phyloP scores from a whole-genome alignment of 2,113 vertebrate genomes.

The Meriones unguiculatus region DNA sequence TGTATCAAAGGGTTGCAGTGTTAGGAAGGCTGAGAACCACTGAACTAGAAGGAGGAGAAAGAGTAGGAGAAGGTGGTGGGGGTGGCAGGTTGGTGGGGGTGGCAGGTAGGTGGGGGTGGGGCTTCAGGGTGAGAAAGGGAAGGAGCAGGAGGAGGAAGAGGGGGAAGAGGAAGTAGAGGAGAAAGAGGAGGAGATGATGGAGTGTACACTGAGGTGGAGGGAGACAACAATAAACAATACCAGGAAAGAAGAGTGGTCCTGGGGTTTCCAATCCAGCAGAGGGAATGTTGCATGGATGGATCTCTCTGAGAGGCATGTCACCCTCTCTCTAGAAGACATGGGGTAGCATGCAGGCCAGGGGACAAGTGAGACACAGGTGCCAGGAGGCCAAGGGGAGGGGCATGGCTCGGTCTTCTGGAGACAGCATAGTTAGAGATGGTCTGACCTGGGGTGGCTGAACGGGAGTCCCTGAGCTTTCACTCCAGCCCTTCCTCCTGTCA shows the following conservation, averaged over 20 bases:
- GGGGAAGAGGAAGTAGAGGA: neutral
- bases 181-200: neutral
- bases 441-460: slow-evolving; percentile 6
- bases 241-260: neutral
- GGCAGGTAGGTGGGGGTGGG: neutral
- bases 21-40: neutral
- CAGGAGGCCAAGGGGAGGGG: neutral
- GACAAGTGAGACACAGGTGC: neutral
- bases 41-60: neutral
- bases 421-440: neutral
- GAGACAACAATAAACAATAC: neutral
- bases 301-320: neutral
- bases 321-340: neutral
- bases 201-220: neutral
- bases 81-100: too few species aligned
- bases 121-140: neutral
- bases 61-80: neutral
- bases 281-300: neutral
- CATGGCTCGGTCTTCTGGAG: neutral
- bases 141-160: neutral
- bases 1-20: neutral
- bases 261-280: neutral
- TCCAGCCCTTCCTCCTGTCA: neutral
- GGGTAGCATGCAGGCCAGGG: neutral
- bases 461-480: neutral